Conservation (phyloP, 2,113 vertebrate genomes). For the Tenebrosternarchus preto region DNA sequence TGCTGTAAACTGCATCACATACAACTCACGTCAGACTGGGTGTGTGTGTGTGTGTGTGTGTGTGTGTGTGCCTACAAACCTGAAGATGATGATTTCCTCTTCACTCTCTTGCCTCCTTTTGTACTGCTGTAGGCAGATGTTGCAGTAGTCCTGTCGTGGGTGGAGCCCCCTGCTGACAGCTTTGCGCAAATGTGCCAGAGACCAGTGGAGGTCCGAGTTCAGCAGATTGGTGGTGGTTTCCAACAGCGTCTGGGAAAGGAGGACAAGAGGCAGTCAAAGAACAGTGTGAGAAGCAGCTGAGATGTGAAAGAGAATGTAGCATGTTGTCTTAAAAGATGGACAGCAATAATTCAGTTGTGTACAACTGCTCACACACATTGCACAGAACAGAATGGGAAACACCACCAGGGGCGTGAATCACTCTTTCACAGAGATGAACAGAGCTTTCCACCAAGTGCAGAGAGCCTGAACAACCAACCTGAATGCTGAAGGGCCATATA, state of each 20-base stretch:
- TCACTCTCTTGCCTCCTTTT: slow-evolving; percentile 84
- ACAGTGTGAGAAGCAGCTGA: not conserved
- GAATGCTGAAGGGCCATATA: no score
- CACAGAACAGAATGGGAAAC: no score
- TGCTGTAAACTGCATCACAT: not conserved
- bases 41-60: not conserved
- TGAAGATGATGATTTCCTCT: slow-evolving; percentile 94
- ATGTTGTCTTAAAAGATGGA: no score
- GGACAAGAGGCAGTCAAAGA: not conserved
- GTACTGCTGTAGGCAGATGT: slow-evolving; percentile 94
- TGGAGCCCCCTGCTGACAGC: slow-evolving; percentile 88
- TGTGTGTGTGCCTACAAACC: slow-evolving; percentile 69
- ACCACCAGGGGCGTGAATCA: no score
- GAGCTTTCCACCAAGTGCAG: no score
- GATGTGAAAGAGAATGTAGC: no score
- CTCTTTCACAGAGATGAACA: no score
- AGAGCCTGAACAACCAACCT: no score
- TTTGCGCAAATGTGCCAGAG: slow-evolving; percentile 88
- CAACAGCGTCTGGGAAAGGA: slow-evolving; percentile 81
- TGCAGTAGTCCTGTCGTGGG: slow-evolving; percentile 92
- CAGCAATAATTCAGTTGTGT: no score
- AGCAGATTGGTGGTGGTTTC: slow-evolving; percentile 93
- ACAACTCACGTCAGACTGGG: not conserved
- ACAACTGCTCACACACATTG: no score
- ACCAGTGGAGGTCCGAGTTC: slow-evolving; percentile 97